Conservation (phyloP, 2,113 vertebrate genomes). For the Lanius collurio region DNA sequence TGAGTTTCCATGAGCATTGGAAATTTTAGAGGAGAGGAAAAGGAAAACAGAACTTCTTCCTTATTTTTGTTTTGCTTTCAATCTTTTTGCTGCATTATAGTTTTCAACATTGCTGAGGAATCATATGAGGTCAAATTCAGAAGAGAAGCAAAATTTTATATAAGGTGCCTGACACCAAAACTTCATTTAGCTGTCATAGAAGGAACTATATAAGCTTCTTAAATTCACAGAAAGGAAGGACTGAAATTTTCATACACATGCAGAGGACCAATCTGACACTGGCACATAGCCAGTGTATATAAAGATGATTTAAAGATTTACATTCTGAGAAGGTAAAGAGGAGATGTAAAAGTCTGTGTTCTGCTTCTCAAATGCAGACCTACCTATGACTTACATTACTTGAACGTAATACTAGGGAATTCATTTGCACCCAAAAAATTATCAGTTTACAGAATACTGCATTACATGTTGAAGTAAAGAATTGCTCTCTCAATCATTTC, state of each 20-base stretch:
- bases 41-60: background rate
- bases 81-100: background rate
- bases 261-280: background rate
- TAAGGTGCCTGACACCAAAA: constrained; percentile 26
- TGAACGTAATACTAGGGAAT: background rate
- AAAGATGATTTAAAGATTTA: constrained; percentile 46
- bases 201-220: constrained; percentile 40
- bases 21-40: background rate
- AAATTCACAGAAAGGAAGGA: background rate
- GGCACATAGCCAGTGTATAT: background rate
- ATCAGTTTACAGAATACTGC: background rate
- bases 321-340: background rate
- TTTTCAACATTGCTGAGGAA: background rate
- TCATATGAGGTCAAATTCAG: background rate
- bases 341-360: background rate
- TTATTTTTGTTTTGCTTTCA: background rate
- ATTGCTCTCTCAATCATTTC: background rate
- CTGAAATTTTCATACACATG: background rate
- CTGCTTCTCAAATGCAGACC: background rate
- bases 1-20: background rate
- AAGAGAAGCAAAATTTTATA: background rate
- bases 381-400: background rate
- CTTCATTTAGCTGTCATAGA: constrained; percentile 9
- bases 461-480: background rate
- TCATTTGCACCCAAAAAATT: background rate